phyloP scores from a whole-genome alignment of 2,888 invertebrate species.

The Tachina grossa region DNA sequence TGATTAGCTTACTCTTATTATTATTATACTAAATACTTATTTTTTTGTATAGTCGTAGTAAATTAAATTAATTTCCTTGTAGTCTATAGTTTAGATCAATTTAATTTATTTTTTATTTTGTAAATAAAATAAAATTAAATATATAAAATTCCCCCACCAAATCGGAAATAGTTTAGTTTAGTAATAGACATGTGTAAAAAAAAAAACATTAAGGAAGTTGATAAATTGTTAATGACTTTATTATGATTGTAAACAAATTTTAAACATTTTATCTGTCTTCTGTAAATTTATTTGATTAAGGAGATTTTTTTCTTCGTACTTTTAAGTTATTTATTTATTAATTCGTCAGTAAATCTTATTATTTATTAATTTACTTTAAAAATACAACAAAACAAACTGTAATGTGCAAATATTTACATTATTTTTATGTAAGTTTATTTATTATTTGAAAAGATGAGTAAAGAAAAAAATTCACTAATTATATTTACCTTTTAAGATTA shows the following conservation, averaged over 20 bases:
- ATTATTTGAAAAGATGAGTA: constrained; percentile 12
- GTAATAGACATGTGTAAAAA: background rate
- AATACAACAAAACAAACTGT: constrained; percentile 40
- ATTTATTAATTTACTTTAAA: constrained; percentile 51
- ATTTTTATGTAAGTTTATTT: constrained; percentile 38
- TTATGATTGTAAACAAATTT: constrained; percentile 7
- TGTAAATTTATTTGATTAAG: constrained; percentile 42
- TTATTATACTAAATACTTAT: background rate
- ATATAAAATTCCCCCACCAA: background rate
- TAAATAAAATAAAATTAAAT: constrained; percentile 30
- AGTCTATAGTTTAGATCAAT: constrained; percentile 34
- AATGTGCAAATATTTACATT: constrained; percentile 64
- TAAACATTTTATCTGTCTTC: constrained; percentile 4
- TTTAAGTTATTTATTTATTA: constrained; percentile 58
- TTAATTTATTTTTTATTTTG: constrained; percentile 13
- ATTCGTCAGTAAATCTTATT: constrained; percentile 33
- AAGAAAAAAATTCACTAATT: constrained; percentile 15
- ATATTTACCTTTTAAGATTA: constrained; percentile 43
- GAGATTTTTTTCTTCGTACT: constrained; percentile 21
- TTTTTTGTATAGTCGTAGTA: constrained; percentile 31
- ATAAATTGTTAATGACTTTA: constrained; percentile 17
- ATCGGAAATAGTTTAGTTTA: constrained; percentile 19
- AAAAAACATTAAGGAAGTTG: constrained; percentile 5
- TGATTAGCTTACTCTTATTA: constrained; percentile 24
- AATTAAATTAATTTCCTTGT: constrained; percentile 39